These are phyloP conservation scores for Sycophaga agraensis DNA, from an alignment of 1,140 invertebrate species.

Conservation along the genomic window DNA sequence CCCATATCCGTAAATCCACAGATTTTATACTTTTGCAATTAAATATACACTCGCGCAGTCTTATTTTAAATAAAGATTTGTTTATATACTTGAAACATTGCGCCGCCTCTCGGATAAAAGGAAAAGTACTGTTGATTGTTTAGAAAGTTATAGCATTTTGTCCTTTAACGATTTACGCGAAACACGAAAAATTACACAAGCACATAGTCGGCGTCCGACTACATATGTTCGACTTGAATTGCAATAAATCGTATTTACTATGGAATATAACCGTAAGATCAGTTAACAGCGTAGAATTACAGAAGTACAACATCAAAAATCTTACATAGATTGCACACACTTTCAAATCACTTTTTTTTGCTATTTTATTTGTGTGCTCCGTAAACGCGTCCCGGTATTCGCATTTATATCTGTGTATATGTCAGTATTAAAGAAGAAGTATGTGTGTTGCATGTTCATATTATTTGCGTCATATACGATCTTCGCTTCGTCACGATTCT, in stretches of 20 bases:
- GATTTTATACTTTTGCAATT: too few relatives aligned
- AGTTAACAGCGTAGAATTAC: slow-evolving; percentile 25
- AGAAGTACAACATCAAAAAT: slow-evolving; percentile 28
- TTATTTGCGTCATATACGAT: slow-evolving; percentile 13
- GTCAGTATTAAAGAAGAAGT: neutral
- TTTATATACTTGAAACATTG: slow-evolving; percentile 17
- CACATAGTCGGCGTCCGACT: neutral
- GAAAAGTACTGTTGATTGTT: neutral
- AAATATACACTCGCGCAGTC: slow-evolving; percentile 19
- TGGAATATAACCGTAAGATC: slow-evolving; percentile 23
- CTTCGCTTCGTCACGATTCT: slow-evolving; percentile 6
- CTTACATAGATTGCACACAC: slow-evolving; percentile 21
- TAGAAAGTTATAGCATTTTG: slow-evolving; percentile 3
- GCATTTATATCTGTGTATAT: neutral
- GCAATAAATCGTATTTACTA: slow-evolving; percentile 22
- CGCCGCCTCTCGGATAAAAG: slow-evolving; percentile 10
- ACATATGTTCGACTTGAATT: neutral
- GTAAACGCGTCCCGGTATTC: neutral
- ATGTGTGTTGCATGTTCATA: slow-evolving; percentile 5
- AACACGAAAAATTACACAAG: slow-evolving; percentile 8
- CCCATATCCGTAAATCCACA: neutral
- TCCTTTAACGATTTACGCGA: neutral
- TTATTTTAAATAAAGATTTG: slow-evolving; percentile 21
- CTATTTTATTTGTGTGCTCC: slow-evolving; percentile 2
- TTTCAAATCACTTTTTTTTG: slow-evolving; percentile 5